Evolutionary conservation across 2,797 vertebrate genomes (phyloP).

Genomic region (Mycteria americana): DNA sequence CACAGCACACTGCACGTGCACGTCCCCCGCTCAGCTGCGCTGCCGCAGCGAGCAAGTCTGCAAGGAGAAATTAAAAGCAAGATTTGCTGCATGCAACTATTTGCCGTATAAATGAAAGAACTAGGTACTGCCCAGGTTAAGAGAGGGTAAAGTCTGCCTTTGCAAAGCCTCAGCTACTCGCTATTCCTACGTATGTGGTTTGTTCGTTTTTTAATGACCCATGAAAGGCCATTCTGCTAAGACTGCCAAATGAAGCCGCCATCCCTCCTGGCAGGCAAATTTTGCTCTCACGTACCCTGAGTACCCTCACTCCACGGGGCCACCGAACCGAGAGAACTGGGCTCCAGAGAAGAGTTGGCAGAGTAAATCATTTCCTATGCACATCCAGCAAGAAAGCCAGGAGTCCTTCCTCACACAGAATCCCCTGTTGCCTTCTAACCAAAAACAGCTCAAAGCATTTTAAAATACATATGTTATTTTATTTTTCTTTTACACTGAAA

Average conservation of each 20-base stretch:
- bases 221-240: neutral
- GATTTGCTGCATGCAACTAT: neutral
- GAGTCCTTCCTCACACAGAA: neutral
- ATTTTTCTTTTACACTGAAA: neutral
- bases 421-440: neutral
- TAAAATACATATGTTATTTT: neutral
- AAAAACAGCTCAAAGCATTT: neutral
- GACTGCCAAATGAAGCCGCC: neutral
- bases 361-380: neutral
- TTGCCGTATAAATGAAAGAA: fast-evolving
- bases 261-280: neutral
- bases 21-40: neutral
- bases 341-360: neutral
- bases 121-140: neutral
- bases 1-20: fast-evolving
- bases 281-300: neutral
- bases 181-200: neutral
- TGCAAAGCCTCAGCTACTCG: neutral
- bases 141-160: neutral
- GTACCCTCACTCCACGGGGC: neutral
- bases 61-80: neutral
- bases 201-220: neutral
- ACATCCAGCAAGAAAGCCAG: neutral
- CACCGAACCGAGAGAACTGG: neutral
- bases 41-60: neutral